Base-by-base conservation (phyloP, 2,888 invertebrate species). In the Tenthredo distinguenda region DNA sequence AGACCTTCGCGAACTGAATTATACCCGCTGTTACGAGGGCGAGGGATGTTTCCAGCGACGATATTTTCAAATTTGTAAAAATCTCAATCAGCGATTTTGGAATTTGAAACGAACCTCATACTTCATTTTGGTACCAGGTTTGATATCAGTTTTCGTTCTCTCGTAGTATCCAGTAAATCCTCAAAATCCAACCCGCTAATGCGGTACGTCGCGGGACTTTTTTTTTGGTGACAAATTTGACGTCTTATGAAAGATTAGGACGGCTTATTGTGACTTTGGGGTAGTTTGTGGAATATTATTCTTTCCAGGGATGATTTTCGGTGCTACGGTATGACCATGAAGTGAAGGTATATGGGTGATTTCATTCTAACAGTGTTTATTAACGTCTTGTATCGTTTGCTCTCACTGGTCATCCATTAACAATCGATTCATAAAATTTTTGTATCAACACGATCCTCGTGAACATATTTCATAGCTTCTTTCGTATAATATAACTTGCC, bases 1-100 rank as follows among this genome's bases (percentile, higher is more conserved):
- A 84, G 85, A 65, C 65, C 79, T 58, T 82, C 50, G 40, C 12
- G 40, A 76, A 85, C 71, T 81, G 85, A 87, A 86, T 86, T 72
- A 77, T 40, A 74, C 26, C 31, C 4, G 26, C 18, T 68, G 26
- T 50, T 55, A 77, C 31, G 31, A 76, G 74, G 65, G 31, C 43
- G 40, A 21, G 47, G 58, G 84, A 86, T 79, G 58, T 87, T 87
- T 85, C 65, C 43, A 21, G 1, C 26, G 40, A 40, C 9, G 40
- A 37, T 50, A 50, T 43, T 21, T 74, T 40, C 21, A 26, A 43
- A 9, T 7, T n/a, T n/a, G 1, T n/a, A 55, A 55, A 55, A 55
- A n/a, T n/a, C 55, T 55, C n/a, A 55, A n/a, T 7, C n/a, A n/a
- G 6, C n/a, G 55, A 62, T 62, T 12, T 31, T 62, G 0, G 0